These are phyloP conservation scores for Polylopha cassiicola DNA, from an alignment of 2,888 invertebrate genomes.

Conservation along the genomic window DNA sequence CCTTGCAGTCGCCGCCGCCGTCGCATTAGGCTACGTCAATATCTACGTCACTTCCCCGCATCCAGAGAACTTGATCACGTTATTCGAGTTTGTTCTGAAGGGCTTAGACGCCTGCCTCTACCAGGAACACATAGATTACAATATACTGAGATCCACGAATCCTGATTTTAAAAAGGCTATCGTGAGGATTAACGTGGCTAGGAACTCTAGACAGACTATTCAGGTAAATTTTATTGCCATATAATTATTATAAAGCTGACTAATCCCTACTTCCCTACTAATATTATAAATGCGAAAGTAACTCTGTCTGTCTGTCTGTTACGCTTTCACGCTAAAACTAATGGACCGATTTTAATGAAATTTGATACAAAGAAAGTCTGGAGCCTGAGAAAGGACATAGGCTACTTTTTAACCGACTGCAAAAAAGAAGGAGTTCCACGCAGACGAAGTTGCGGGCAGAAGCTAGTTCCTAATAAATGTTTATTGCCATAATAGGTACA, in stretches of 20 bases:
- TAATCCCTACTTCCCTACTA: no score
- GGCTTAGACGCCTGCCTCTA: slow-evolving; percentile 96
- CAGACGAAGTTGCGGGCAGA: no score
- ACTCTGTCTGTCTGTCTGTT: no score
- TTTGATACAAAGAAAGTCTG: no score
- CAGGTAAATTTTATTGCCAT: slow-evolving; percentile 75
- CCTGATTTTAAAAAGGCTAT: slow-evolving; percentile 98
- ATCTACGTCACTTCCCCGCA: slow-evolving; percentile 98
- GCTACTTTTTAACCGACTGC: no score
- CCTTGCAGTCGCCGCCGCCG: slow-evolving; percentile 90
- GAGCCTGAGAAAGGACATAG: no score
- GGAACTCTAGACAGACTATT: slow-evolving; percentile 94
- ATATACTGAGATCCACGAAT: slow-evolving; percentile 95
- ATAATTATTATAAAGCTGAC: not conserved
- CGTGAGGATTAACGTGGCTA: slow-evolving; percentile 92
- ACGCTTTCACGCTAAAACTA: no score
- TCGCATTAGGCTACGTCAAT: slow-evolving; percentile 92
- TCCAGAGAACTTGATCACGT: slow-evolving; percentile 97
- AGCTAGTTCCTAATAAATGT: no score
- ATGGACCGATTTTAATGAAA: no score
- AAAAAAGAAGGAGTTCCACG: no score
- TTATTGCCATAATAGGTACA: no score
- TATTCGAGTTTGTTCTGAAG: slow-evolving; percentile 98
- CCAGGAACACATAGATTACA: slow-evolving; percentile 97
- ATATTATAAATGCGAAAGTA: no score